Conservation (phyloP, 2,797 vertebrate genomes). For the Carapus acus region DNA sequence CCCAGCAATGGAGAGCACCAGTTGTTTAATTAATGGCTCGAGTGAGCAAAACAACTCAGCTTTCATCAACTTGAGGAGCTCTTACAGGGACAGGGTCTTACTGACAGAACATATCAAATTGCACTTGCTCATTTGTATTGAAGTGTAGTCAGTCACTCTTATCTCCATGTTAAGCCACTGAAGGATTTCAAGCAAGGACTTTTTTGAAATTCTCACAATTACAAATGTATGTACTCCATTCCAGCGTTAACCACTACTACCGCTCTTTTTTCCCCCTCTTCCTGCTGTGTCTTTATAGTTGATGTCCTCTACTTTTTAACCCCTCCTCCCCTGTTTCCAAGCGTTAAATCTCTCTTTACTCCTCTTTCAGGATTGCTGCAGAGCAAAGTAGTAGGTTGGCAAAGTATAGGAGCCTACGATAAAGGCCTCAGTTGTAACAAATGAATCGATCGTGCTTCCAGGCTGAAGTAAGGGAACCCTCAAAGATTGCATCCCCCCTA, state of each 20-base stretch:
- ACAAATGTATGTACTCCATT: constrained; percentile 22
- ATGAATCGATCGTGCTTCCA: constrained; percentile 66
- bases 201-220: constrained; percentile 21
- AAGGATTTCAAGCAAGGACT: constrained; percentile 21
- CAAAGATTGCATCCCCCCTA: constrained; percentile 65
- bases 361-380: constrained; percentile 93
- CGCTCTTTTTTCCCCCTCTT: constrained; percentile 21
- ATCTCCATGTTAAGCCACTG: constrained; percentile 7
- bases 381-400: constrained; percentile 99
- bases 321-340: constrained; percentile 47
- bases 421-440: constrained; percentile 80
- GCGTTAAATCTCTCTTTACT: constrained; percentile 74
- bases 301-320: constrained; percentile 26
- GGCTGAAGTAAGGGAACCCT: constrained; percentile 85
- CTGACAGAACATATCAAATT: constrained; percentile 30
- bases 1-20: constrained; percentile 28
- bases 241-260: too few species aligned
- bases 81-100: constrained; percentile 37
- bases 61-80: constrained; percentile 51
- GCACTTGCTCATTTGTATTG: constrained; percentile 36
- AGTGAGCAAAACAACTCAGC: constrained; percentile 45
- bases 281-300: constrained; percentile 30
- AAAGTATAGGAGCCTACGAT: constrained; percentile 99
- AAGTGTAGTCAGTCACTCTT: constrained; percentile 9
- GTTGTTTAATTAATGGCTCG: not conserved